These are phyloP conservation scores for Leucania comma DNA, from an alignment of 2,888 invertebrate genomes.

Conservation along the genomic window DNA sequence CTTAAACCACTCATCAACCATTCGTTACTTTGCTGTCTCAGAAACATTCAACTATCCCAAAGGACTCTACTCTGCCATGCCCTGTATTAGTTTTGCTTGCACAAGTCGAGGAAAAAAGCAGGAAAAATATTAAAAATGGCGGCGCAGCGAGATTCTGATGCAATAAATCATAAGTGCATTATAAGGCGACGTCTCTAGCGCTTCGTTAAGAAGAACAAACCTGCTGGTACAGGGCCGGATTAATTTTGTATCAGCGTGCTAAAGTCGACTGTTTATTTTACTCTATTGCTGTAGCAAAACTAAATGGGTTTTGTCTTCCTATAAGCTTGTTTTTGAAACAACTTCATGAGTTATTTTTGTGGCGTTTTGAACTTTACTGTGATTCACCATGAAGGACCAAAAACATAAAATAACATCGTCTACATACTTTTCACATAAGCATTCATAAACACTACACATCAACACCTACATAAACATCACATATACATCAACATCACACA, in stretches of 20 bases:
- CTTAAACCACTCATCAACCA: neutral
- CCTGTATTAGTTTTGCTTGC: neutral
- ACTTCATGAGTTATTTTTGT: neutral
- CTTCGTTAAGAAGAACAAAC: constrained; percentile 85
- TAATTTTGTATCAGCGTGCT: constrained; percentile 61
- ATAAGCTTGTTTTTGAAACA: neutral
- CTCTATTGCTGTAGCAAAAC: constrained; percentile 13
- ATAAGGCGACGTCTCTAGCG: constrained; percentile 74
- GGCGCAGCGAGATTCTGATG: constrained; percentile 73
- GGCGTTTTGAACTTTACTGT: neutral
- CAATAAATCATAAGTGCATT: constrained; percentile 86
- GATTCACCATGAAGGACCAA: no score
- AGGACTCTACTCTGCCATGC: constrained; percentile 9
- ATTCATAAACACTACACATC: no score
- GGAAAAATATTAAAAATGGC: constrained; percentile 71
- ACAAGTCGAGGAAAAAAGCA: no score
- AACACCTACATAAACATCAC: no score
- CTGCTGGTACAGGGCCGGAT: constrained; percentile 62
- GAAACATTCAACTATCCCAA: constrained; percentile 11
- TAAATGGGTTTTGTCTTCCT: neutral
- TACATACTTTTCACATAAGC: no score
- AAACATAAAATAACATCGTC: no score
- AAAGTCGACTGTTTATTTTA: constrained; percentile 51
- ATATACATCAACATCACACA: no score
- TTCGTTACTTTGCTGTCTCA: neutral